Percentiles rank a stretch among this genome's conserved stretches.
phyloP scores from a whole-genome alignment of 2,888 invertebrate genomes.

The Sturmia bella region DNA sequence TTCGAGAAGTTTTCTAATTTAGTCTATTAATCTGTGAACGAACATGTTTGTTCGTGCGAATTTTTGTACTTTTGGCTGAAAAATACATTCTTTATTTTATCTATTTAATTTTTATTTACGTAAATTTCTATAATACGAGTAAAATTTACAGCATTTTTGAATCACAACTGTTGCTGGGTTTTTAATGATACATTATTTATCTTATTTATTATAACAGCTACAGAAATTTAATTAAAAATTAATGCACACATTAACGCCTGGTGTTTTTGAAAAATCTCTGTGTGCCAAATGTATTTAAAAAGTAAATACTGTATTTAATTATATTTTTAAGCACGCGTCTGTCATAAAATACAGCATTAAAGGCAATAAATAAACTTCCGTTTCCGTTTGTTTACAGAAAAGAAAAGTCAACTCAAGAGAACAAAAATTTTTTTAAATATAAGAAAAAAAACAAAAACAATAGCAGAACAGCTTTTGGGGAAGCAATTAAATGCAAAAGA shows the following conservation, averaged over 20 bases:
- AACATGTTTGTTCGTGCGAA: too few relatives aligned
- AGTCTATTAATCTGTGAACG: too few relatives aligned
- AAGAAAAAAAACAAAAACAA: background rate
- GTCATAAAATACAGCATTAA: conserved; percentile 30
- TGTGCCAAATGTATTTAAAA: conserved; percentile 13
- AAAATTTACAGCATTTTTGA: background rate
- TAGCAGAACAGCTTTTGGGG: background rate
- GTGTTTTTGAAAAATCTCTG: conserved; percentile 1
- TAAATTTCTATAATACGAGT: too few relatives aligned
- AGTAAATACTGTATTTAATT: conserved; percentile 27
- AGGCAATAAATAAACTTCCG: conserved; percentile 60
- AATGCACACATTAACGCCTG: conserved; percentile 20
- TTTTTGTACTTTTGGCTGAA: too few relatives aligned
- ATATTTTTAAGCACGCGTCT: conserved; percentile 12
- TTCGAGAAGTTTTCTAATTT: too few relatives aligned
- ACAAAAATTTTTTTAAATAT: background rate
- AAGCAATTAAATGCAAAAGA: conserved; percentile 4
- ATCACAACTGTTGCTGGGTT: background rate
- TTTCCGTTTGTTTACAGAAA: conserved; percentile 43
- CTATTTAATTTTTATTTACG: too few relatives aligned
- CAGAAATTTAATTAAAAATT: conserved; percentile 1
- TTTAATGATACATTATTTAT: background rate
- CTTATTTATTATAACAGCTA: conserved; percentile 4
- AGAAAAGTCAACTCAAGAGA: conserved; percentile 9
- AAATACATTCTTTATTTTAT: too few relatives aligned